Percentiles rank a stretch among this genome's conserved stretches.
Evolutionary conservation across 2,888 invertebrate genomes (phyloP).

Genomic region (Hoplodrina blanda): DNA sequence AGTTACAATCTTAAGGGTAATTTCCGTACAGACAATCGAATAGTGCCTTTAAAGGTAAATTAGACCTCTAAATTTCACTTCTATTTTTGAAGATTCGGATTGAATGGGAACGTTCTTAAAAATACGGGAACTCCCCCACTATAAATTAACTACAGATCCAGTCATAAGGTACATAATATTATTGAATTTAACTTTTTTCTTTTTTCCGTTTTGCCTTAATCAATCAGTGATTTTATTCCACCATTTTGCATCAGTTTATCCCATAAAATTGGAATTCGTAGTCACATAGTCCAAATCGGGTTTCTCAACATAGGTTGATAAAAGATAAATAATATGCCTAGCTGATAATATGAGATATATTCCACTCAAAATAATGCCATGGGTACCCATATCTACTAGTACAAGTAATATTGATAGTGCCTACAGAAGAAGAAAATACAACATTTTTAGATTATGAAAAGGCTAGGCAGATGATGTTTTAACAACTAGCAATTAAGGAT

Average conservation of each 20-base stretch:
- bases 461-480: too few relatives aligned
- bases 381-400: background rate
- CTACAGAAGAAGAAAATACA: background rate
- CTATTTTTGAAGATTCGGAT: too few relatives aligned
- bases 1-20: too few relatives aligned
- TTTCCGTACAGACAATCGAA: too few relatives aligned
- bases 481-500: background rate
- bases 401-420: background rate
- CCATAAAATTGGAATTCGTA: background rate
- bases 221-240: background rate
- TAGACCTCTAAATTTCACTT: too few relatives aligned
- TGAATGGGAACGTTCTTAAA: too few relatives aligned
- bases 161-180: too few relatives aligned
- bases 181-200: too few relatives aligned
- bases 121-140: too few relatives aligned
- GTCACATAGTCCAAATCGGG: background rate
- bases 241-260: background rate
- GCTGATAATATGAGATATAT: slow-evolving; percentile 17
- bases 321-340: slow-evolving; percentile 9
- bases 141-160: too few relatives aligned
- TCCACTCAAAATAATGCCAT: too few relatives aligned
- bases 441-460: background rate
- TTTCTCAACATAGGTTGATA: slow-evolving; percentile 10
- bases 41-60: too few relatives aligned
- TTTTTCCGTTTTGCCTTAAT: background rate